Base-by-base conservation (phyloP, 2,888 invertebrate species). In the Apotomis capreana region DNA sequence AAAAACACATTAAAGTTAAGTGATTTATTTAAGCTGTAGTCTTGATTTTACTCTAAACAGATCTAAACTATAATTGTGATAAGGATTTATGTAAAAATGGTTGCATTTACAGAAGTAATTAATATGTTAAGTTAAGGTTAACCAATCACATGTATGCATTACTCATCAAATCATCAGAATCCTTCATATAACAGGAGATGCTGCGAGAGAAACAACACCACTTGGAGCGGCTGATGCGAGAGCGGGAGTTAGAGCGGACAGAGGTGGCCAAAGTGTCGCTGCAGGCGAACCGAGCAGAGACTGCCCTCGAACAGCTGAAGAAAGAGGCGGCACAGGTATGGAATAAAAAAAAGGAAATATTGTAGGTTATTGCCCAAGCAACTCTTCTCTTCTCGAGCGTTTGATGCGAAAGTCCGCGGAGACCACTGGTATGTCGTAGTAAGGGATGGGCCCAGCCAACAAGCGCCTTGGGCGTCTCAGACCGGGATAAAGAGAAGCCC, bases 201-300 rank as follows among this genome's bases (percentile, higher is more conserved):
- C 92, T 99, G 73, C 96, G 97, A 84, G 99, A 99, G 89, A 99
- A 99, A 87, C 98, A 99, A 83, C 96, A 97, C 77, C 98, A 99
- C 84, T 96, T 99, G 83, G 98, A 99, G 84, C 96, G 97, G 82
- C 94, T 99, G 79, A 95, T 99, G 87, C 96, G 96, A 75, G 99
- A 99, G 87, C 93, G 98, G 67, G 99, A 99, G 83, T 86, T 98
- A 80, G 99, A 98, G 85, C 94, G 98, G 79, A 95, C 97, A 46
- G 98, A 99, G 87, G 95, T 98, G 40, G 98, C 97, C 12, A 96
- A 97, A 87, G 96, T 96, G 74, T 96, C 97, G 3, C 94, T 95
- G 77, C 96, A 97, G 84, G 96, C 95, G 40, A 98, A 98, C 81
- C 95, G 97, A 79, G 96, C 96, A 0, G 96, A 96, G 83, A 95